Percentiles rank a stretch among this genome's conserved stretches.
These are phyloP conservation scores for Lasioglossum villosulum DNA, from an alignment of 2,888 invertebrate genomes.

Conservation along the genomic window DNA sequence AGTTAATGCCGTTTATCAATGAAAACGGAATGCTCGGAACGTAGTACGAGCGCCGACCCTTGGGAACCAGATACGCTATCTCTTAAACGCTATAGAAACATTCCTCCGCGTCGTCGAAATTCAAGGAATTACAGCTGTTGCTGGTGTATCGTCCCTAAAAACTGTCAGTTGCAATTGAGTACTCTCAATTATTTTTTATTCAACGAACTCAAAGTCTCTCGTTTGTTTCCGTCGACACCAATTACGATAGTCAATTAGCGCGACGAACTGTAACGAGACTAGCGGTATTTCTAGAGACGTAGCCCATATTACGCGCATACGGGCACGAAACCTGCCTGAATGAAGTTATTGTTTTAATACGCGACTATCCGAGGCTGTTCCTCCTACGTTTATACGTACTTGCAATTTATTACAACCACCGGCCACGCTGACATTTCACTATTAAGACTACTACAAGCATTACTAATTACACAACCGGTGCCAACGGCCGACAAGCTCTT, in stretches of 20 bases:
- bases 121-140: background rate
- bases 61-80: constrained; percentile 24
- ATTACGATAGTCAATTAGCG: constrained; percentile 18
- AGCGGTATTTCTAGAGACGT: constrained; percentile 23
- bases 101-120: background rate
- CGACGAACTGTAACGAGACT: background rate
- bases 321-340: constrained; percentile 18
- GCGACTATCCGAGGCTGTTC: constrained; percentile 28
- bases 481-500: constrained; percentile 42
- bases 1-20: constrained; percentile 43
- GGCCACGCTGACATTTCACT: constrained; percentile 33
- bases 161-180: background rate
- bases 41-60: background rate
- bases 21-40: constrained; percentile 27
- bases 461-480: constrained; percentile 49
- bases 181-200: background rate
- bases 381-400: constrained; percentile 46
- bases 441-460: constrained; percentile 19
- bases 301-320: constrained; percentile 13
- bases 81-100: background rate
- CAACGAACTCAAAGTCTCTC: background rate
- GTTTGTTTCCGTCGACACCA: background rate
- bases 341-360: constrained; percentile 30
- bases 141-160: background rate
- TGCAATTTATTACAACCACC: constrained; percentile 36